Evolutionary conservation across 2,888 invertebrate genomes (phyloP).

Genomic region (Deilephila elpenor): DNA sequence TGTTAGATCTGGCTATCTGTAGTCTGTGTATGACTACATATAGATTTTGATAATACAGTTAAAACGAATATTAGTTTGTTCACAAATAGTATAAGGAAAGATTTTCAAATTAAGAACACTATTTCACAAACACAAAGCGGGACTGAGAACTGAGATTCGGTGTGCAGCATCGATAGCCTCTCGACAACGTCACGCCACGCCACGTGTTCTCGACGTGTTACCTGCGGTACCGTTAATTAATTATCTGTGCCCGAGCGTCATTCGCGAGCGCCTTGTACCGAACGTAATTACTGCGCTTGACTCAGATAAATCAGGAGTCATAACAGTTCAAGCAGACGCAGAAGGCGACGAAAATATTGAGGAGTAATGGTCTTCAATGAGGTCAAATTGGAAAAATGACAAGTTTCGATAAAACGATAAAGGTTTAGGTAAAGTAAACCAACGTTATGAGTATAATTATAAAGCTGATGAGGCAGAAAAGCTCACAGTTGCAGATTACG

Average conservation of each 20-base stretch:
- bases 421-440: no score
- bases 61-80: no score
- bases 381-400: neutral
- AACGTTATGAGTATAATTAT: no score
- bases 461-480: no score
- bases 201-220: conserved; percentile 47
- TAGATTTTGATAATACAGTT: no score
- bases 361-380: neutral
- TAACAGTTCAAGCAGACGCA: neutral
- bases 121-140: no score
- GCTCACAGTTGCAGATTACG: no score
- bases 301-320: neutral
- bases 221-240: conserved; percentile 51
- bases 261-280: neutral
- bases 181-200: conserved; percentile 3
- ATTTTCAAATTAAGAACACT: no score
- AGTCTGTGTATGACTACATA: no score
- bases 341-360: neutral
- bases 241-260: conserved; percentile 44
- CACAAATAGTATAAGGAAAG: no score
- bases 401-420: neutral
- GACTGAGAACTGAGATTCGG: neutral
- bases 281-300: conserved; percentile 17
- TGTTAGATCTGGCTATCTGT: no score
- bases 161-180: neutral